Percentiles rank a stretch among this genome's conserved stretches.
Conservation (phyloP, 2,797 vertebrate genomes). For the Leuciscus waleckii region DNA sequence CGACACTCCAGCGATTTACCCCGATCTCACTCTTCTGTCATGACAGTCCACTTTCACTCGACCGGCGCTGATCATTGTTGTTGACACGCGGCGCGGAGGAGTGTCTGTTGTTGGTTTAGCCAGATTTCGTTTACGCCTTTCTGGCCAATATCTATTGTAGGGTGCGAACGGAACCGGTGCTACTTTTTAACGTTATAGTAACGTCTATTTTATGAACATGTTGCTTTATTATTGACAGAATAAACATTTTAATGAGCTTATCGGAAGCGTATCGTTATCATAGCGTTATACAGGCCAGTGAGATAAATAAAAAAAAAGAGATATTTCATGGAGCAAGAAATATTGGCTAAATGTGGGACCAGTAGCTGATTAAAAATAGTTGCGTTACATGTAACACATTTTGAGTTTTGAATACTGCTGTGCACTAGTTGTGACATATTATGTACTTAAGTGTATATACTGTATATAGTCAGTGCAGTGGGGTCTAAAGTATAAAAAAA, state of each 20-base stretch:
- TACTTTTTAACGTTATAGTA: neutral
- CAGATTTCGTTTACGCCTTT: neutral
- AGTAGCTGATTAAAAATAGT: neutral
- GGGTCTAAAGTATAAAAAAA: neutral
- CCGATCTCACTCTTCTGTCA: neutral
- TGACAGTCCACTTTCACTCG: neutral
- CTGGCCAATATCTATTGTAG: constrained; percentile 1
- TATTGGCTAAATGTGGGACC: no score
- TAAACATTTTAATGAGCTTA: neutral
- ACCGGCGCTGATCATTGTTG: neutral
- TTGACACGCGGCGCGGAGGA: neutral
- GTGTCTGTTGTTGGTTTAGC: constrained; percentile 3
- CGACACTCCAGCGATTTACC: neutral
- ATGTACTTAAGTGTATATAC: neutral
- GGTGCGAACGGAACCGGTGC: neutral
- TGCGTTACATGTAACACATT: neutral
- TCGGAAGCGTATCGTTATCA: neutral
- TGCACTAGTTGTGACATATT: neutral
- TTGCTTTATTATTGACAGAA: neutral
- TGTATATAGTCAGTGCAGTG: neutral
- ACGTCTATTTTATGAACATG: constrained; percentile 1
- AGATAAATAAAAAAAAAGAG: neutral
- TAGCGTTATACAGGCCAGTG: neutral
- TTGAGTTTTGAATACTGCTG: neutral
- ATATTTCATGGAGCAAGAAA: neutral